Conservation (phyloP, 2,888 invertebrate genomes). For the Apoda limacodes region DNA sequence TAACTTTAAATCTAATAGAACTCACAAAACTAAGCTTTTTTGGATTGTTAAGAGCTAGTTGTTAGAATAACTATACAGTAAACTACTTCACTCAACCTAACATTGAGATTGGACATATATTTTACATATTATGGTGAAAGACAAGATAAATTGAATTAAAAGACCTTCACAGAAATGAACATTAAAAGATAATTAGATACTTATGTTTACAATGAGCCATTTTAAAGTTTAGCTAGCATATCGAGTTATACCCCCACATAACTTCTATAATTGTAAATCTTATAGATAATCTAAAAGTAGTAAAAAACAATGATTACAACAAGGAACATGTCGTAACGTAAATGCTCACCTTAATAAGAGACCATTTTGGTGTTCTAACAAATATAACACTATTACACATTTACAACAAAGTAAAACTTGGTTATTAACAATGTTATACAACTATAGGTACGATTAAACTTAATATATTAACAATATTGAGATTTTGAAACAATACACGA, state of each 20-base stretch:
- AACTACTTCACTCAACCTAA: too few relatives aligned
- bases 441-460: slow-evolving; percentile 29
- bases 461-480: slow-evolving; percentile 28
- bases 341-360: slow-evolving; percentile 29
- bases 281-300: slow-evolving; percentile 26
- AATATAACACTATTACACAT: slow-evolving; percentile 21
- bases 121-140: too few relatives aligned
- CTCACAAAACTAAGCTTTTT: too few relatives aligned
- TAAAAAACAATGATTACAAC: slow-evolving; percentile 20
- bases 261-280: slow-evolving; percentile 25
- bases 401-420: slow-evolving; percentile 30
- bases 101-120: too few relatives aligned
- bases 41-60: too few relatives aligned
- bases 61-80: too few relatives aligned
- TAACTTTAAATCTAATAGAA: too few relatives aligned
- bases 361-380: slow-evolving; percentile 31
- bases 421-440: slow-evolving; percentile 34
- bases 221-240: too few relatives aligned
- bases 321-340: slow-evolving; percentile 15
- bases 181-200: not conserved
- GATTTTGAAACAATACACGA: slow-evolving; percentile 30
- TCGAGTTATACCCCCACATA: too few relatives aligned
- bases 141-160: too few relatives aligned
- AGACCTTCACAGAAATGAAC: not conserved
- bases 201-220: too few relatives aligned